These are phyloP conservation scores for Plecturocebus donacophilus DNA, from an alignment of 2,113 vertebrate species.

Conservation along the genomic window DNA sequence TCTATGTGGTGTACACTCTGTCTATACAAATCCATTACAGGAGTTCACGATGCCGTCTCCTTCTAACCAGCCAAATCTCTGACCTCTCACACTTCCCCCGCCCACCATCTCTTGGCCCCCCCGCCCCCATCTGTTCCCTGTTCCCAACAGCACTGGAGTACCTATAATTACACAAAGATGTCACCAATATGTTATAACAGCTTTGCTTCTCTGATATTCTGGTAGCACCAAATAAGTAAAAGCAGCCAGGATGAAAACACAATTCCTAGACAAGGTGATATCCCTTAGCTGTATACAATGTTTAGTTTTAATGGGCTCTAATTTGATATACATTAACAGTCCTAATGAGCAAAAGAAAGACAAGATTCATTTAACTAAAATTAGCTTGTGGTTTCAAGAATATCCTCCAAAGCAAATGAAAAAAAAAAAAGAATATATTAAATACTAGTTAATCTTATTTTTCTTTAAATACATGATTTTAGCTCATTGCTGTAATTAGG, in stretches of 20 bases:
- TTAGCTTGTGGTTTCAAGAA: constrained; percentile 22
- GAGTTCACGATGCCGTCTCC: neutral
- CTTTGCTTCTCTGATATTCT: constrained; percentile 33
- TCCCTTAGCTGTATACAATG: neutral
- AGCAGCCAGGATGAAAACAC: neutral
- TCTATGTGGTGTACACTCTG: neutral
- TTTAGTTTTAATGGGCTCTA: neutral
- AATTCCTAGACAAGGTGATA: neutral
- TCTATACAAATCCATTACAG: neutral
- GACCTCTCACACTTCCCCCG: constrained; percentile 9
- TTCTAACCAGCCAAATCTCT: constrained; percentile 35
- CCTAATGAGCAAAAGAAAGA: neutral
- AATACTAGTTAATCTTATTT: constrained; percentile 41
- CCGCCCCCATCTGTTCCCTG: constrained; percentile 34
- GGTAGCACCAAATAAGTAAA: neutral
- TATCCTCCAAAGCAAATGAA: neutral
- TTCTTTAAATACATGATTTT: constrained; percentile 58
- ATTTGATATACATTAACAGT: neutral
- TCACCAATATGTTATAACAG: constrained; percentile 53
- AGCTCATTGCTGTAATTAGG: constrained; percentile 55
- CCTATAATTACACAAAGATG: constrained; percentile 61
- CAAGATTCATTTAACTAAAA: constrained; percentile 25
- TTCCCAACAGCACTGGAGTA: constrained; percentile 7
- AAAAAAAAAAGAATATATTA: constrained; percentile 1
- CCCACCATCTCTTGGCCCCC: neutral